Evolutionary conservation across 1,140 invertebrate species (phyloP).

Genomic region (Helicoverpa zea): DNA sequence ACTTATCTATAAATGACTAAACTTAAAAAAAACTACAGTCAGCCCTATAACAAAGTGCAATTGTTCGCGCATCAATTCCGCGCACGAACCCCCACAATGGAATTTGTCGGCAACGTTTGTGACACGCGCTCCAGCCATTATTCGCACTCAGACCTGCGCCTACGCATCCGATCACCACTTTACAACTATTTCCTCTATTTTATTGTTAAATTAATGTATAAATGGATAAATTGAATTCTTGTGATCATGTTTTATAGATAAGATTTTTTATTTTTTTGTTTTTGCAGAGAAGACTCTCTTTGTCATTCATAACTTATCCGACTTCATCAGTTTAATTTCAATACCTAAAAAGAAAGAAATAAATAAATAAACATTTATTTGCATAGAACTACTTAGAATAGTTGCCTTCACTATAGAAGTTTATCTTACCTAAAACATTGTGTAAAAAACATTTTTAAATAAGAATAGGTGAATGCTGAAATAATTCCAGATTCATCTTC

Average conservation of each 20-base stretch:
- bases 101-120: slow-evolving; percentile 55
- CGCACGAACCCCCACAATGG: slow-evolving; percentile 62
- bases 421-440: background rate
- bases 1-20: background rate
- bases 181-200: slow-evolving; percentile 12
- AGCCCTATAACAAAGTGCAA: slow-evolving; percentile 56
- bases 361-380: too few species aligned
- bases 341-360: too few species aligned
- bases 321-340: too few species aligned
- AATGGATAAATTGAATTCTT: slow-evolving; percentile 10
- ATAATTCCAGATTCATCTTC: slow-evolving; percentile 16
- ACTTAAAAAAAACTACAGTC: background rate
- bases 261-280: background rate
- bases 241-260: background rate
- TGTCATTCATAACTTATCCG: too few species aligned
- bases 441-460: slow-evolving; percentile 4
- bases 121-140: slow-evolving; percentile 67
- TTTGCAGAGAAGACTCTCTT: too few species aligned
- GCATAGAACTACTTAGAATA: too few species aligned
- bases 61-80: slow-evolving; percentile 66
- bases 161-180: slow-evolving; percentile 29
- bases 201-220: slow-evolving; percentile 27
- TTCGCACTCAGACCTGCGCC: slow-evolving; percentile 57
- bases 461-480: slow-evolving; percentile 16
- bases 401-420: background rate